Conservation (phyloP, 2,888 invertebrate genomes). For the Smittia aterrima region DNA sequence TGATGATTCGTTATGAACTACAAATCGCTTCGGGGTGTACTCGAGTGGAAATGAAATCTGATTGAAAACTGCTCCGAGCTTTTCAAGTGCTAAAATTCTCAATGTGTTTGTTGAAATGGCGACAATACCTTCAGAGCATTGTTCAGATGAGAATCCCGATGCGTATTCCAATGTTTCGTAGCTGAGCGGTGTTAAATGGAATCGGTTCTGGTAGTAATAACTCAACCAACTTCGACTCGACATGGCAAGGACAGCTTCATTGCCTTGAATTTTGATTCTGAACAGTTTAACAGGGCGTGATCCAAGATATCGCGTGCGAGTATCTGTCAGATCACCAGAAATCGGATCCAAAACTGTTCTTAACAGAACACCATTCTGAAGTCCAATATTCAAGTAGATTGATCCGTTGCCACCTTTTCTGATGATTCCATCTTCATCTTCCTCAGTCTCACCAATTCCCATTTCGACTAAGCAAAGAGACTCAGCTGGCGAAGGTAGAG, state of each 20-base stretch:
- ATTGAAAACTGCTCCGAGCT: constrained; percentile 97
- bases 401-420: constrained; percentile 57
- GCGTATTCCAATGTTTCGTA: constrained; percentile 97
- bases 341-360: constrained; percentile 93
- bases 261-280: constrained; percentile 91
- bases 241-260: constrained; percentile 96
- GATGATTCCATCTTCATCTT: constrained; percentile 54
- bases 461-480: constrained; percentile 96
- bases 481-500: constrained; percentile 92
- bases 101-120: constrained; percentile 98
- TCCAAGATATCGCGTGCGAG: constrained; percentile 94
- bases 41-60: constrained; percentile 90
- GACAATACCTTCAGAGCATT: constrained; percentile 98
- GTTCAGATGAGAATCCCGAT: constrained; percentile 93
- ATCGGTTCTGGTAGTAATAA: constrained; percentile 96
- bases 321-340: constrained; percentile 95
- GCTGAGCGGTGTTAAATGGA: constrained; percentile 91
- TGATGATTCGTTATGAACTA: constrained; percentile 86
- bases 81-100: constrained; percentile 95
- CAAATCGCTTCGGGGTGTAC: constrained; percentile 93
- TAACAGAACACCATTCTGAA: constrained; percentile 93
- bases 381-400: constrained; percentile 92
- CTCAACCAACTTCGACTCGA: constrained; percentile 97
- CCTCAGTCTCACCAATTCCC: constrained; percentile 66
- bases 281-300: constrained; percentile 95